phyloP scores from a whole-genome alignment of 2,113 vertebrate species.

The Planiliza haematocheilus region DNA sequence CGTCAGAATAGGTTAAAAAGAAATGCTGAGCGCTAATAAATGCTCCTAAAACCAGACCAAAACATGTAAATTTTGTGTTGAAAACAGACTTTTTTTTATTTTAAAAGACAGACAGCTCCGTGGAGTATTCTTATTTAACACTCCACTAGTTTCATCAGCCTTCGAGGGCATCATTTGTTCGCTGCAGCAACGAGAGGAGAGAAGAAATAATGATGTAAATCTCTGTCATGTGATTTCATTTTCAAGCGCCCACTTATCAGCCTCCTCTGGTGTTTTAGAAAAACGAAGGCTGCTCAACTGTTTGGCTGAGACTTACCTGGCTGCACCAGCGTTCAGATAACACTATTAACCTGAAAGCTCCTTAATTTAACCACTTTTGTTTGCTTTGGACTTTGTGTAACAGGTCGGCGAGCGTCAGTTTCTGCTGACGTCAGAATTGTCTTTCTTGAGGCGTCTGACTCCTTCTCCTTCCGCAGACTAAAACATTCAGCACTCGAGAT shows the following conservation, averaged over 20 bases:
- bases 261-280: not conserved
- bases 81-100: not conserved
- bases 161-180: not conserved
- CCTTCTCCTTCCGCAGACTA: constrained; percentile 4
- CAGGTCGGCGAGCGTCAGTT: constrained; percentile 32
- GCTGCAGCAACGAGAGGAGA: constrained; percentile 1
- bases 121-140: not conserved
- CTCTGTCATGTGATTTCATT: not conserved
- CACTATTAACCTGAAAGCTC: not conserved
- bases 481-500: constrained; percentile 9
- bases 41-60: not conserved
- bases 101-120: not conserved
- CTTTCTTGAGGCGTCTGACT: constrained; percentile 15
- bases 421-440: constrained; percentile 60
- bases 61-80: not conserved
- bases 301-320: not conserved
- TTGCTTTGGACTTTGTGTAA: constrained; percentile 16
- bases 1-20: not conserved
- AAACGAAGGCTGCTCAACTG: not conserved
- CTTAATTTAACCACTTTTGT: constrained; percentile 5
- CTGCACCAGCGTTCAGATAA: not conserved
- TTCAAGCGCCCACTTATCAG: not conserved
- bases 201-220: not conserved
- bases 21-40: not conserved
- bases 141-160: not conserved